Conservation (phyloP, 2,888 invertebrate genomes). For the Mechanitis mazaeus region DNA sequence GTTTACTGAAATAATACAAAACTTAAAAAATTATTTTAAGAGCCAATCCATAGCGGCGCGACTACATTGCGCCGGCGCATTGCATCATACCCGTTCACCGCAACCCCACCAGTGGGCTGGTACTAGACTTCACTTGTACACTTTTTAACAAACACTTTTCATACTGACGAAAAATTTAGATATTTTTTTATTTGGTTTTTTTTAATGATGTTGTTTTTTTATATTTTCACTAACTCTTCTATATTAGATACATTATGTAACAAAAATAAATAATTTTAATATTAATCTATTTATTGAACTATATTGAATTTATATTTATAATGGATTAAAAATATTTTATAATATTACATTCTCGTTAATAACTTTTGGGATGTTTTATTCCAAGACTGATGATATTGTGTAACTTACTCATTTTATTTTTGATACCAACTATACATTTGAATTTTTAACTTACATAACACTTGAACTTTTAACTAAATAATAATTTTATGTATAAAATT, state of each 20-base stretch:
- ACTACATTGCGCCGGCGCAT: slow-evolving; percentile 45
- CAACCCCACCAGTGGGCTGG: slow-evolving; percentile 44
- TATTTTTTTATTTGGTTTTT: too few species aligned
- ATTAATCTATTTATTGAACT: background rate
- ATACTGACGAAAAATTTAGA: too few species aligned
- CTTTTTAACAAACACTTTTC: slow-evolving; percentile 18
- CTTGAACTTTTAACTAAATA: too few species aligned
- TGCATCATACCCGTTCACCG: slow-evolving; percentile 69
- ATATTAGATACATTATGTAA: slow-evolving; percentile 1
- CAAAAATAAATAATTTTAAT: background rate
- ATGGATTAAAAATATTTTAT: background rate
- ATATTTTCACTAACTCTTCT: background rate
- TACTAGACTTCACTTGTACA: slow-evolving; percentile 21
- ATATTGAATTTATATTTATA: background rate
- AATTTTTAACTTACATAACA: too few species aligned
- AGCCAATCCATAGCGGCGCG: slow-evolving; percentile 36
- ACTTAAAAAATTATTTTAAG: background rate
- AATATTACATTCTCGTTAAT: too few species aligned
- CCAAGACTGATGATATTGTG: too few species aligned
- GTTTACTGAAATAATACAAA: background rate
- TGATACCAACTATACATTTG: too few species aligned
- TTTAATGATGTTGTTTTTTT: background rate
- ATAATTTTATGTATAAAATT: too few species aligned
- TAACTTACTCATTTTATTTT: too few species aligned
- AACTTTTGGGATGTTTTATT: too few species aligned